These are phyloP conservation scores for Nudaria mundana DNA, from an alignment of 2,888 invertebrate genomes.

Conservation along the genomic window DNA sequence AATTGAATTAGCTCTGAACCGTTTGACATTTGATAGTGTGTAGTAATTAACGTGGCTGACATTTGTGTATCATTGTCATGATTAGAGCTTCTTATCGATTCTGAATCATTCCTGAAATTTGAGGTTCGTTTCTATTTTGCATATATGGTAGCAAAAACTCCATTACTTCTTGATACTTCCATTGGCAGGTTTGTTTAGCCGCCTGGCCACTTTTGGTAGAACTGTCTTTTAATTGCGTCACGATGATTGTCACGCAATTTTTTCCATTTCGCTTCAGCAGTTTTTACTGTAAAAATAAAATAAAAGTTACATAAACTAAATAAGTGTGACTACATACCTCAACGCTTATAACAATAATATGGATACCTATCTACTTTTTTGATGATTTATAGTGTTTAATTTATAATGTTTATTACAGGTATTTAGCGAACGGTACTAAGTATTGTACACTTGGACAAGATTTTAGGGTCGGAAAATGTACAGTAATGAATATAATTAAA, in stretches of 20 bases:
- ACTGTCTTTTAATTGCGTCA: conserved; percentile 7
- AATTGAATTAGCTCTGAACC: too few species aligned
- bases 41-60: background rate
- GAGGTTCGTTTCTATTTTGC: background rate
- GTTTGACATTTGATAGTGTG: too few species aligned
- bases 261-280: conserved; percentile 11
- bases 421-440: conserved; percentile 5
- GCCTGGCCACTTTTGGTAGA: background rate
- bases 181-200: background rate
- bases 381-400: conserved; percentile 11
- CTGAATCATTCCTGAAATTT: too few species aligned
- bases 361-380: conserved; percentile 3
- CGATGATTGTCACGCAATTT: conserved; percentile 10
- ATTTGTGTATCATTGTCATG: too few species aligned
- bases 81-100: too few species aligned
- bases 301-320: conserved; percentile 10
- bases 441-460: conserved; percentile 1
- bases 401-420: conserved; percentile 10
- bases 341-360: background rate
- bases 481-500: conserved; percentile 2
- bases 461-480: conserved; percentile 8
- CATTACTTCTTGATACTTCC: too few species aligned
- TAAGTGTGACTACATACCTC: conserved; percentile 7
- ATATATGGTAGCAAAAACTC: background rate
- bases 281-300: too few species aligned